phyloP scores from a whole-genome alignment of 2,888 invertebrate genomes.

The Cheilosia impressa region DNA sequence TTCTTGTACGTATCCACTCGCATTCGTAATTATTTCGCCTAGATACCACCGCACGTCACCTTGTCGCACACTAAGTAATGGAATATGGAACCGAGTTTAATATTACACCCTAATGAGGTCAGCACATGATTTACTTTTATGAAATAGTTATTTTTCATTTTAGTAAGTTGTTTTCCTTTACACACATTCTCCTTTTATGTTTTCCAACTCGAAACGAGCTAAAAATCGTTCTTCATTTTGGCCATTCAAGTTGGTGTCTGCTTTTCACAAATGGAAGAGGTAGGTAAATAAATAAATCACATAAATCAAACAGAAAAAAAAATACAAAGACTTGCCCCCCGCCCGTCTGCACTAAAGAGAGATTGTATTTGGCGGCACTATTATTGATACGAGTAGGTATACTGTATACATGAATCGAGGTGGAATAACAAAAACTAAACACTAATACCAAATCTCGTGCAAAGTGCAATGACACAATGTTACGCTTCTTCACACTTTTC shows the following conservation, averaged over 20 bases:
- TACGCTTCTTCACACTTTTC: conserved; percentile 41
- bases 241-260: conserved; percentile 31
- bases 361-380: conserved; percentile 14
- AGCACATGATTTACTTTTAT: conserved; percentile 37
- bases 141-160: conserved; percentile 37
- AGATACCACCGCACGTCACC: conserved; percentile 16
- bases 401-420: not conserved
- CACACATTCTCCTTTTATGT: conserved; percentile 21
- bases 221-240: conserved; percentile 20
- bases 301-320: conserved; percentile 16
- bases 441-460: conserved; percentile 38
- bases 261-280: conserved; percentile 34
- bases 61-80: conserved; percentile 33
- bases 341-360: too few relatives aligned
- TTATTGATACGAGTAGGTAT: not conserved
- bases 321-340: not conserved
- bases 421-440: not conserved
- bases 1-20: not conserved
- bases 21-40: conserved; percentile 11
- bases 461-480: conserved; percentile 58
- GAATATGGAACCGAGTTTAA: conserved; percentile 32
- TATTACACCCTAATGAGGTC: conserved; percentile 46
- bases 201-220: conserved; percentile 20
- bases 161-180: not conserved
- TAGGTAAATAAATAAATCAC: conserved; percentile 48